Percentiles rank a stretch among this genome's conserved stretches.
These are phyloP conservation scores for Melanotus villosus DNA, from an alignment of 2,888 invertebrate species.

Conservation along the genomic window DNA sequence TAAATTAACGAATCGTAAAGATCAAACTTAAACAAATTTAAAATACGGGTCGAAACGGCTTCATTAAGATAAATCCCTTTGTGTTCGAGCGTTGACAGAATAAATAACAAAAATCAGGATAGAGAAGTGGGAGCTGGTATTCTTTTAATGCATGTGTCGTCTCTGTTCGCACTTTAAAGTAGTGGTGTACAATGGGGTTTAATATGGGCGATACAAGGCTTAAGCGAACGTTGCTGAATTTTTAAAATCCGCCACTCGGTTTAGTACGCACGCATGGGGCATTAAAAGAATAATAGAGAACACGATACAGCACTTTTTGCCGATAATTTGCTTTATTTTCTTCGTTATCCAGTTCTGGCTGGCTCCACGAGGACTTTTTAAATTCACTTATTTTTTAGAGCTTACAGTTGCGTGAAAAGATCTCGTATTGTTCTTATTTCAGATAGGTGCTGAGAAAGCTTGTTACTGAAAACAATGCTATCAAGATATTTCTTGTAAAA, in stretches of 20 bases:
- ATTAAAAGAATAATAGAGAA: conserved; percentile 49
- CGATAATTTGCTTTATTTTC: conserved; percentile 54
- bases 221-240: conserved; percentile 45
- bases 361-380: conserved; percentile 22
- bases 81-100: neutral
- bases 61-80: neutral
- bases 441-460: neutral
- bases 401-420: neutral
- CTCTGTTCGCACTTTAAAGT: conserved; percentile 30
- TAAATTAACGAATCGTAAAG: too few species aligned
- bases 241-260: conserved; percentile 46
- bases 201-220: conserved; percentile 42
- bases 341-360: conserved; percentile 38
- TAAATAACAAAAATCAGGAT: conserved; percentile 2
- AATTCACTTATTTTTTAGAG: conserved; percentile 3
- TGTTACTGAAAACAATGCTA: neutral
- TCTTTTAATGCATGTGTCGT: conserved; percentile 17
- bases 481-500: neutral
- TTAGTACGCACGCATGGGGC: conserved; percentile 46
- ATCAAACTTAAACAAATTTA: too few species aligned
- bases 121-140: conserved; percentile 2
- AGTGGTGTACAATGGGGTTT: conserved; percentile 33
- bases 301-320: conserved; percentile 56
- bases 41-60: too few species aligned
- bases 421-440: neutral